Evolutionary conservation across 53 echinoderm and acorn worm genomes (phyloP).

Genomic region (Crossaster papposus): DNA sequence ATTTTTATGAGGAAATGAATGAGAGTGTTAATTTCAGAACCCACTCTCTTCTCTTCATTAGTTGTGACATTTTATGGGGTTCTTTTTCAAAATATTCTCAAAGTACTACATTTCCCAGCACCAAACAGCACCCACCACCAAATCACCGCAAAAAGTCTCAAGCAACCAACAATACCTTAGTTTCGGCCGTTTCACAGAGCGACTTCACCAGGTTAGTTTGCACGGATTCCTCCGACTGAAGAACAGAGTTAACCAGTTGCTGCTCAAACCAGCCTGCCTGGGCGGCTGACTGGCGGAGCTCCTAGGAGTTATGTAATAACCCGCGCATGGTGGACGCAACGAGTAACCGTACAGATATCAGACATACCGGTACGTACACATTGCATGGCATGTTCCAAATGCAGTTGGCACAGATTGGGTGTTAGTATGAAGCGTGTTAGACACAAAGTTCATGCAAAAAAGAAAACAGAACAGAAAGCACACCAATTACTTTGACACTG

Average conservation of each 20-base stretch:
- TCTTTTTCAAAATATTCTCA: neutral
- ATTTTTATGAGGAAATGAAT: too few relatives aligned
- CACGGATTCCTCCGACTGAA: slow-evolving; percentile 40
- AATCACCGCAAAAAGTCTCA: neutral
- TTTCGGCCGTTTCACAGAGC: slow-evolving; percentile 33
- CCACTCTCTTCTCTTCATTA: too few relatives aligned
- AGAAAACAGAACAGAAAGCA: neutral
- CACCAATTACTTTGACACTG: neutral
- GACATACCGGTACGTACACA: neutral
- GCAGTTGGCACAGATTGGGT: slow-evolving; percentile 3
- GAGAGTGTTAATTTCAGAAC: too few relatives aligned
- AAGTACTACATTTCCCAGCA: too few relatives aligned
- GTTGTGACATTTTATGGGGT: neutral
- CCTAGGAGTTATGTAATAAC: neutral
- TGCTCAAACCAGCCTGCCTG: slow-evolving; percentile 51
- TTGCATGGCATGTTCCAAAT: neutral
- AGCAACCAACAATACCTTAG: slow-evolving; percentile 9
- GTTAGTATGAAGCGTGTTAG: neutral
- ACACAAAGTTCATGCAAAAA: neutral
- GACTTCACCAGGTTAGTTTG: slow-evolving; percentile 51
- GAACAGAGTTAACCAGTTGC: slow-evolving; percentile 37
- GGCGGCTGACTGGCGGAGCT: slow-evolving; percentile 34
- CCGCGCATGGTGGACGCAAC: neutral
- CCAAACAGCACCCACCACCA: neutral
- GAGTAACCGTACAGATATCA: neutral